phyloP scores from a whole-genome alignment of 1,140 invertebrate species.

The Maconellicoccus hirsutus region DNA sequence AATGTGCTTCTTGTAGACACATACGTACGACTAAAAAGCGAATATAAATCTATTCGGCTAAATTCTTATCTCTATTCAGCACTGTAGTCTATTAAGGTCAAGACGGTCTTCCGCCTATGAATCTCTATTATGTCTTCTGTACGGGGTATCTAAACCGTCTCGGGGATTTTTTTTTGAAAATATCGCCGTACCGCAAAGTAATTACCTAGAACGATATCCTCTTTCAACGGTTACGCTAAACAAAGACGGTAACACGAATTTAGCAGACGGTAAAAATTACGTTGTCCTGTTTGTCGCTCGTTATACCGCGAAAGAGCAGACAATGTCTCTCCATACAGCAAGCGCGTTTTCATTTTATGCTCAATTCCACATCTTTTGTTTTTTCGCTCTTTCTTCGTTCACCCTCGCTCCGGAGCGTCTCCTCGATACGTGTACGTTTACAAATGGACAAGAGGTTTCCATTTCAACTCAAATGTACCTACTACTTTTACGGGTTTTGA shows the following conservation, averaged over 20 bases:
- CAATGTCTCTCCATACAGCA: neutral
- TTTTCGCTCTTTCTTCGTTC: neutral
- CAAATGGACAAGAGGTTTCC: neutral
- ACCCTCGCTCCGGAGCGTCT: neutral
- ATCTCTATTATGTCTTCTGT: slow-evolving; percentile 14
- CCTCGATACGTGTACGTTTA: neutral
- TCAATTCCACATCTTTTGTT: slow-evolving; percentile 14
- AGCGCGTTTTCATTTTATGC: slow-evolving; percentile 5
- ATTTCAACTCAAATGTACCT: neutral
- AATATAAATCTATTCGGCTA: slow-evolving; percentile 19
- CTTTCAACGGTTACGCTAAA: slow-evolving; percentile 19
- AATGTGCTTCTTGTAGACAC: slow-evolving; percentile 17
- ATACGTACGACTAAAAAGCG: neutral
- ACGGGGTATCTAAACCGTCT: neutral
- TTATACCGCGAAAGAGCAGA: neutral
- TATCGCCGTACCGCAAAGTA: slow-evolving; percentile 6
- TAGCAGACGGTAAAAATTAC: slow-evolving; percentile 22
- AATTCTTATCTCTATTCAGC: slow-evolving; percentile 13
- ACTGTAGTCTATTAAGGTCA: slow-evolving; percentile 14
- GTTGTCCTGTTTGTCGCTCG: slow-evolving; percentile 11
- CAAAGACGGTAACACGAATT: slow-evolving; percentile 13
- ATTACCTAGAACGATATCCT: slow-evolving; percentile 21
- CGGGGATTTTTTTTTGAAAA: slow-evolving; percentile 6
- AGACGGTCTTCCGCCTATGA: slow-evolving; percentile 14
- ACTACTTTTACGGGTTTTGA: too few species aligned